These are phyloP conservation scores for Lycocerus yunnanus DNA, from an alignment of 2,888 invertebrate species.

Conservation along the genomic window DNA sequence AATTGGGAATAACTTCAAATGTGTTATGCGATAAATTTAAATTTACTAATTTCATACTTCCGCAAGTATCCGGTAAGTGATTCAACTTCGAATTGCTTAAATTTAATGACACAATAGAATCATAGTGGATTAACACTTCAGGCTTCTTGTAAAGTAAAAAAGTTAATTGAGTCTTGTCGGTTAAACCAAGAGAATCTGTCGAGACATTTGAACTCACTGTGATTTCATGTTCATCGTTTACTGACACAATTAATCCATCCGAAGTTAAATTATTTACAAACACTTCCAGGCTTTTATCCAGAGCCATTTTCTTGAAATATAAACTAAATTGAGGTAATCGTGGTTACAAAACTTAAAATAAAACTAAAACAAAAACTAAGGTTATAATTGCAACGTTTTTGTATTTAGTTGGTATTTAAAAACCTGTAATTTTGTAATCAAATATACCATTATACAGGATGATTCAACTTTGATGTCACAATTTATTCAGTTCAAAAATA, in stretches of 20 bases:
- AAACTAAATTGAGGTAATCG: neutral
- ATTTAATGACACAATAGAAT: conserved; percentile 13
- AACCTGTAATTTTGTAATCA: too few relatives aligned
- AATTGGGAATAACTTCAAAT: conserved; percentile 39
- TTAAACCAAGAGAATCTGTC: neutral
- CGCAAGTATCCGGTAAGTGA: conserved; percentile 20
- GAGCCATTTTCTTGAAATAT: neutral
- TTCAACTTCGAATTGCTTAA: conserved; percentile 16
- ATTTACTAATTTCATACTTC: conserved; percentile 25
- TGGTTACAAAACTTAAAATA: neutral
- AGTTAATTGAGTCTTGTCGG: neutral
- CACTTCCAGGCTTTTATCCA: neutral
- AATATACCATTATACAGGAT: too few relatives aligned
- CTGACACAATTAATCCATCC: neutral
- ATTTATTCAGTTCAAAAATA: too few relatives aligned
- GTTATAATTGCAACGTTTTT: neutral
- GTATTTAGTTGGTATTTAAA: neutral
- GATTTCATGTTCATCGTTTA: neutral
- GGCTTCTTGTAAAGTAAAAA: neutral
- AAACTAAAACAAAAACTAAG: neutral
- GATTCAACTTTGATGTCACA: too few relatives aligned
- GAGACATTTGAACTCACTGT: neutral
- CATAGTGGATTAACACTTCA: neutral
- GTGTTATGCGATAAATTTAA: conserved; percentile 38
- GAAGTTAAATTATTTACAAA: neutral